Base-by-base conservation (phyloP, 2,797 vertebrate species). In the Lepus townsendii region DNA sequence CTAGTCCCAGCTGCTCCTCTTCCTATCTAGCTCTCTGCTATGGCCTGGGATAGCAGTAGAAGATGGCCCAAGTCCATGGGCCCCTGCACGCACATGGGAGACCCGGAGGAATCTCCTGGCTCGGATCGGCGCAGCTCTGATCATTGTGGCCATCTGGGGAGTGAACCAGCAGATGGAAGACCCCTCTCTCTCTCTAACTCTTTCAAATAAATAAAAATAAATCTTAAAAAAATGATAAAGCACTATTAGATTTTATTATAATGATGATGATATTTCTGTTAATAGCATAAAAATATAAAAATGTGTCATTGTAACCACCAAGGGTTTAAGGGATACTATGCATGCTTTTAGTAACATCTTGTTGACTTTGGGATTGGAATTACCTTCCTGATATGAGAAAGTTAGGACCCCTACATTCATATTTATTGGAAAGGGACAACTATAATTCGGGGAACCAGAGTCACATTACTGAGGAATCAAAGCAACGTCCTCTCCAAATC, bases 381-480 rank as follows among this genome's bases (percentile, higher is more conserved):
- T 52, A 24, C 3, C 57, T n/a, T 27, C 78, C 60, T 50, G 16
- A 63, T 11, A 20, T 77, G 42, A 12, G 89, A 82, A 60, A 68
- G 16, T 66, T 62, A 87, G 65, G 68, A 7, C 38, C 38, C 60
- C n/a, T 72, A 26, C 78, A 22, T 4, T 54, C 65, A 77, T 80
- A 88, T 50, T 95, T 84, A 87, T 32, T 52, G 27, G 60, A 84
- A 89, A 79, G 5, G 38, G 38, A 93, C 85, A 76, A 83, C 27
- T 68, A 35, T 65, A 93, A 88, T 90, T 87, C 83, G 42, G 50
- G 19, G 42, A 95, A 66, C 62, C 52, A 82, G 93, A 91, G 83
- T 97, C 89, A 32, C 22, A 30, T 91, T 97, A 97, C 72, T 50
- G 32, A 96, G 77, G 66, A 72, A 96, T 84, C 22, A 97, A 97